These are phyloP conservation scores for Cranoglanis bouderius DNA, from an alignment of 2,113 vertebrate genomes.

Conservation along the genomic window DNA sequence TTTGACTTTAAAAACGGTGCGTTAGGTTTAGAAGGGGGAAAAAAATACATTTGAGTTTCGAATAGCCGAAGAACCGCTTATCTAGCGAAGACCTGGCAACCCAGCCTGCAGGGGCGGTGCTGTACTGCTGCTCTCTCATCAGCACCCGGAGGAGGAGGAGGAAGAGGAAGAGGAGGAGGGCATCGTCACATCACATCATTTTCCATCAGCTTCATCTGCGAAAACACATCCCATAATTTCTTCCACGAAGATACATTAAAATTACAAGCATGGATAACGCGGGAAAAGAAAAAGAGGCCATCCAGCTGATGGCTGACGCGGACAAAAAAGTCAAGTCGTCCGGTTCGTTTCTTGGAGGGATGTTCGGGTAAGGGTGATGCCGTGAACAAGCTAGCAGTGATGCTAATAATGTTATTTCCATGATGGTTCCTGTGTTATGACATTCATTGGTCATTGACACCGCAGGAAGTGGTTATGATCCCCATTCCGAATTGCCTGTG, in stretches of 20 bases:
- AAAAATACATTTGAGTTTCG: not conserved
- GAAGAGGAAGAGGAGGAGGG: not conserved
- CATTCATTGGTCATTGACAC: constrained; percentile 29
- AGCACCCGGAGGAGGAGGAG: constrained; percentile 9
- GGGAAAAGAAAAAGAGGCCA: constrained; percentile 93
- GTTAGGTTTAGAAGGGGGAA: not conserved
- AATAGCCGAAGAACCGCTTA: not conserved
- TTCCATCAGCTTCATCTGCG: constrained; percentile 9
- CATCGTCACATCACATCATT: constrained; percentile 24
- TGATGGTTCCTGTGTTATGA: constrained; percentile 30
- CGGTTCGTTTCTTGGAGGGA: constrained; percentile 89
- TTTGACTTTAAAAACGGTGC: not conserved
- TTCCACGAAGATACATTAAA: not conserved
- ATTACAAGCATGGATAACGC: constrained; percentile 82
- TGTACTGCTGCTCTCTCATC: constrained; percentile 4
- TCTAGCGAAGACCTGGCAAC: not conserved
- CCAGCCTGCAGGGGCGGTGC: not conserved
- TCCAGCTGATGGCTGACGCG: constrained; percentile 95
- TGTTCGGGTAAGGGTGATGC: constrained; percentile 86
- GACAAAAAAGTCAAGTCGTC: constrained; percentile 95
- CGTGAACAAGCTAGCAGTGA: constrained; percentile 26
- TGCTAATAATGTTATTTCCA: constrained; percentile 23
- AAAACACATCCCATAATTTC: not conserved
- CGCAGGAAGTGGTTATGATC: not conserved
- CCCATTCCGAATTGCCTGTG: not conserved